Conservation (phyloP, 2,888 invertebrate species). For the Junonia oenone region DNA sequence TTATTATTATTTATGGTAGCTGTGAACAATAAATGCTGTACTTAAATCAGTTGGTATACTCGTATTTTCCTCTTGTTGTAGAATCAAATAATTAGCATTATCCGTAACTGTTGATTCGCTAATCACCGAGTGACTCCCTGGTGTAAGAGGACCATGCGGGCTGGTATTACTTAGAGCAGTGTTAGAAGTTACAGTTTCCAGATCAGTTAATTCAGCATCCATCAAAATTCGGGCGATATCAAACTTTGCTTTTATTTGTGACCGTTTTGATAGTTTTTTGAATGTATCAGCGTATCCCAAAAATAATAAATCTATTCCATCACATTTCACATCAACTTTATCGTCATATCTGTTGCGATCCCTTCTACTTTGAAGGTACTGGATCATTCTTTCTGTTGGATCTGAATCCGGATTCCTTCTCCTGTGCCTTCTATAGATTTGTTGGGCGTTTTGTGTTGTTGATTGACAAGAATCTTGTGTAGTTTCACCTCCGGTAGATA, state of each 20-base stretch:
- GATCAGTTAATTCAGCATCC: slow-evolving; percentile 15
- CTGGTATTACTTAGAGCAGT: slow-evolving; percentile 12
- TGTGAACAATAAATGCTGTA: slow-evolving; percentile 20
- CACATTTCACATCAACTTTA: slow-evolving; percentile 6
- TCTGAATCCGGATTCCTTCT: slow-evolving; percentile 23
- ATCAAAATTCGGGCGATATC: slow-evolving; percentile 26
- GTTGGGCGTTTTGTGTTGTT: slow-evolving; percentile 27
- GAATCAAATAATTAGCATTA: slow-evolving; percentile 16
- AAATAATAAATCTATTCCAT: background rate
- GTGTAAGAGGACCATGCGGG: background rate
- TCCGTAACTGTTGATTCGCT: background rate
- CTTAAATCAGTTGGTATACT: slow-evolving; percentile 18
- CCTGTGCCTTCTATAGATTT: slow-evolving; percentile 27
- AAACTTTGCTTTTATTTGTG: background rate
- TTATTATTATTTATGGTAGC: slow-evolving; percentile 13
- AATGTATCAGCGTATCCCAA: background rate
- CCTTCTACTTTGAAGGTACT: slow-evolving; percentile 28
- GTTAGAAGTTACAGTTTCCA: slow-evolving; percentile 12
- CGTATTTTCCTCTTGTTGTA: slow-evolving; percentile 26
- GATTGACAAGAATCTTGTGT: slow-evolving; percentile 23
- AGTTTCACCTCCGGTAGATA: slow-evolving; percentile 12
- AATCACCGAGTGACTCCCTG: background rate
- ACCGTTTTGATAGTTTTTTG: background rate
- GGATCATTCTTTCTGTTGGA: slow-evolving; percentile 24
- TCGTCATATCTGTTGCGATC: slow-evolving; percentile 22